Evolutionary conservation across 2,113 vertebrate species (phyloP).

Genomic region (Pholis gunnellus): DNA sequence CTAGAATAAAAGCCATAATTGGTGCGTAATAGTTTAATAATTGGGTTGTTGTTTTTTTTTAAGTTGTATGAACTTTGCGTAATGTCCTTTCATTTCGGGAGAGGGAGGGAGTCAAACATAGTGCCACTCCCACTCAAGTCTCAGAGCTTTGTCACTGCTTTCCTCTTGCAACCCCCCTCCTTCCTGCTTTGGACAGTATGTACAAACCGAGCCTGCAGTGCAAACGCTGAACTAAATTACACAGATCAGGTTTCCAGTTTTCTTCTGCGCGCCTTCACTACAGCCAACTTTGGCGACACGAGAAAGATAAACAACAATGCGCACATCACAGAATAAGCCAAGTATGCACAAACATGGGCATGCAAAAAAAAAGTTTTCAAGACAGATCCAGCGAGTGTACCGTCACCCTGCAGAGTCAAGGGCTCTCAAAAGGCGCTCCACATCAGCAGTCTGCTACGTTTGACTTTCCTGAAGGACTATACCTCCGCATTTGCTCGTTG

Average conservation of each 20-base stretch:
- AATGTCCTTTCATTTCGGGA: conserved; percentile 56
- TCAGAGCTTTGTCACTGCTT: conserved; percentile 68
- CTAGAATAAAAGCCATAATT: background rate
- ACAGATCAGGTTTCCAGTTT: conserved; percentile 31
- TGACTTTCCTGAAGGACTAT: conserved; percentile 44
- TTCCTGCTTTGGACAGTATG: conserved; percentile 50
- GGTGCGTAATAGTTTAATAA: background rate
- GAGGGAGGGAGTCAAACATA: conserved; percentile 44
- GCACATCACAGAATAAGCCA: background rate
- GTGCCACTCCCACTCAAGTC: conserved; percentile 79
- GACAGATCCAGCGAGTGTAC: conserved; percentile 13
- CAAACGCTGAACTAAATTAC: conserved; percentile 19
- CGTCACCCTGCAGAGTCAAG: conserved; percentile 35
- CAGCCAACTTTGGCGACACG: background rate
- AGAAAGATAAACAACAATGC: background rate
- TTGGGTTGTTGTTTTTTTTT: conserved; percentile 10
- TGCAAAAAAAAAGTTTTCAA: conserved; percentile 69
- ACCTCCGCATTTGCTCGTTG: conserved; percentile 44
- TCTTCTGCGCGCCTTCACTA: background rate
- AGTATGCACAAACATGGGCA: conserved; percentile 21
- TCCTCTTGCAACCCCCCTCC: conserved; percentile 41
- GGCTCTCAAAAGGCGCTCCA: conserved; percentile 26
- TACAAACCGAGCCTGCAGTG: conserved; percentile 47
- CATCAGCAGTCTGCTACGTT: conserved; percentile 14
- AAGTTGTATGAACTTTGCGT: conserved; percentile 68